These are phyloP conservation scores for Tachysurus fulvidraco DNA, from an alignment of 2,113 vertebrate genomes.

Conservation along the genomic window DNA sequence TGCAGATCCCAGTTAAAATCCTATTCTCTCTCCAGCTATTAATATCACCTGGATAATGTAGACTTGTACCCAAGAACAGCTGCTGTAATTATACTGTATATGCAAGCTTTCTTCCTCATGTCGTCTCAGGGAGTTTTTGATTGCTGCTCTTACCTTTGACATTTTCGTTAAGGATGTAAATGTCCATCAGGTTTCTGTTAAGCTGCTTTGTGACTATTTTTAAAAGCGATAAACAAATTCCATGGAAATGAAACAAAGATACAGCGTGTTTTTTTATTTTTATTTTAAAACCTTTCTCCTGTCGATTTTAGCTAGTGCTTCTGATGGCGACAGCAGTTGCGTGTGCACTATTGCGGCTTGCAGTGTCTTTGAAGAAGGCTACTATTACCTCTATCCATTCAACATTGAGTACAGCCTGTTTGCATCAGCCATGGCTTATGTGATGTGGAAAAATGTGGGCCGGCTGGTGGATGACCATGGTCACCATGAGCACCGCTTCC, in stretches of 20 bases:
- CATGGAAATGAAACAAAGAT: not conserved
- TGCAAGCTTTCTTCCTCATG: not conserved
- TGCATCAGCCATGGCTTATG: constrained; percentile 86
- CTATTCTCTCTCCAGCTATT: not conserved
- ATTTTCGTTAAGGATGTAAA: not conserved
- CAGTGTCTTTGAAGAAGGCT: constrained; percentile 81
- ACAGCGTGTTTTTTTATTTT: too few relatives aligned
- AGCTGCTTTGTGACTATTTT: not conserved
- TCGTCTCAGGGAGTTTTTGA: not conserved
- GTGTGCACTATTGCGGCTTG: constrained; percentile 78
- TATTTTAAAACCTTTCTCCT: not conserved
- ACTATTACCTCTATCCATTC: constrained; percentile 89
- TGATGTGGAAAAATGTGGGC: constrained; percentile 96
- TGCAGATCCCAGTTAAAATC: not conserved
- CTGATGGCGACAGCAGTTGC: constrained; percentile 63
- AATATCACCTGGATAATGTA: not conserved
- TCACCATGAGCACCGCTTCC: constrained; percentile 71
- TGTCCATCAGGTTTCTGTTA: not conserved
- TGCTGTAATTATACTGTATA: not conserved
- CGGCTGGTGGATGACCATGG: constrained; percentile 73
- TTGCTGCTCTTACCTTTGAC: not conserved
- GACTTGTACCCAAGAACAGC: not conserved
- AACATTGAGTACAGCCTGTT: constrained; percentile 96
- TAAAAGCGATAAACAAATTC: not conserved
- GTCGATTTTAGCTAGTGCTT: constrained; percentile 58